Percentiles rank a stretch among this genome's conserved stretches.
Evolutionary conservation across 2,797 vertebrate genomes (phyloP).

Genomic region (Smutsia temminckii): DNA sequence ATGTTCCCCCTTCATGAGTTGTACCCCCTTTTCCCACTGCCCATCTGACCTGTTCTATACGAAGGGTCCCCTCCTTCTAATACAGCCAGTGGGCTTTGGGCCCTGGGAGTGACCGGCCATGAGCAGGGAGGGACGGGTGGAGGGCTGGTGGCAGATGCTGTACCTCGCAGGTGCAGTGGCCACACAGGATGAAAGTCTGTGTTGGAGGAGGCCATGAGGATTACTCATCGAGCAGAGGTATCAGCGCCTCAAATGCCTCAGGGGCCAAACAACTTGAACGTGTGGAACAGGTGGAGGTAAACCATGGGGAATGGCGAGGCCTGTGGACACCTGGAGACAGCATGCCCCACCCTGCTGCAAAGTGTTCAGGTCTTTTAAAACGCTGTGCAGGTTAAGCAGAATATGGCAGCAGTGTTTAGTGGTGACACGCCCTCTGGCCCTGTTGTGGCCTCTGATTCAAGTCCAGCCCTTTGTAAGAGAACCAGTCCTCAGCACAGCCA

Average conservation of each 20-base stretch:
- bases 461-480: constrained; percentile 5
- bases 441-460: constrained; percentile 32
- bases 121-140: not conserved
- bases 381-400: constrained; percentile 45
- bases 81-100: not conserved
- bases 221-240: not conserved
- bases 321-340: not conserved
- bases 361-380: constrained; percentile 56
- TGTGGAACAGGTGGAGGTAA: not conserved
- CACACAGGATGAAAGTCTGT: not conserved
- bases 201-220: not conserved
- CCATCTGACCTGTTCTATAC: not conserved
- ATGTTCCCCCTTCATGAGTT: not conserved
- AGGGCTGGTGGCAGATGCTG: not conserved
- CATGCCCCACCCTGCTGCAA: not conserved
- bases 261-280: not conserved
- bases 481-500: not conserved
- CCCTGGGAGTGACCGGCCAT: not conserved
- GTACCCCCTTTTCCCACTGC: not conserved
- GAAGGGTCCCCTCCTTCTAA: not conserved
- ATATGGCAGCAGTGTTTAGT: not conserved
- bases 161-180: not conserved
- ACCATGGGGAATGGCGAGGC: not conserved
- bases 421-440: constrained; percentile 24
- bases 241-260: not conserved